Base-by-base conservation (phyloP, 2,888 invertebrate genomes). In the Nipponacmea schrenckii region DNA sequence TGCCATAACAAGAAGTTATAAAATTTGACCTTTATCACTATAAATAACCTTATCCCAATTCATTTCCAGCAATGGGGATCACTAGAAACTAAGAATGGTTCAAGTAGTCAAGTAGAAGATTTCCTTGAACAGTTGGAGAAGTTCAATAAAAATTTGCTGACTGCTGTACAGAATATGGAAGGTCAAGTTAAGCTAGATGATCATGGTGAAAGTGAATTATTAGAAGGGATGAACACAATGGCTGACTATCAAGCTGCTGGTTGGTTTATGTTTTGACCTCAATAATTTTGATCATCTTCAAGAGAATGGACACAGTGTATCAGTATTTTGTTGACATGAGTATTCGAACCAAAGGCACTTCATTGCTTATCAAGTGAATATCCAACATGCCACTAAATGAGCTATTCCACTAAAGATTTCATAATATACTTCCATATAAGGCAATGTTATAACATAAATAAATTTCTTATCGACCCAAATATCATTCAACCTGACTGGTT, bases 81-180 rank as follows among this genome's bases (percentile, higher is more conserved):
- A 2, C 80, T 86, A 66, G 74, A 77, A n/a, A 79, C 80, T 69
- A 79, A 79, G 20, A 80, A 81, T 71, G 80, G 81, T 0, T 81
- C 82, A 75, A 83, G 81, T 64, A 79, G 81, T n/a, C 85, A 85
- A 70, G 84, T 89, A 24, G 83, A 84, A 62, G 87, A 89, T 68
- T 89, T 89, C 77, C 76, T 89, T 66, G 89, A 89, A 74, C 83
- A 84, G 64, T 77, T 89, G 72, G 86, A 88, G 77, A 86, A 86
- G 70, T 89, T 89, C 77, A 81, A 86, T 67, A 79, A 75, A 63
- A 87, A 83, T 73, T 78, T 89, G 63, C 81, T 81, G 68, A 84
- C 84, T 8, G 88, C 89, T 15, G 80, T 85, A 20, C 80, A 81
- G 70, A 88, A 88, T 76, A 87, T 89, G 86, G 85, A 86, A 65